Percentiles rank a stretch among this genome's conserved stretches.
Conservation (phyloP, 2,888 invertebrate genomes). For the Lasioglossum morio region DNA sequence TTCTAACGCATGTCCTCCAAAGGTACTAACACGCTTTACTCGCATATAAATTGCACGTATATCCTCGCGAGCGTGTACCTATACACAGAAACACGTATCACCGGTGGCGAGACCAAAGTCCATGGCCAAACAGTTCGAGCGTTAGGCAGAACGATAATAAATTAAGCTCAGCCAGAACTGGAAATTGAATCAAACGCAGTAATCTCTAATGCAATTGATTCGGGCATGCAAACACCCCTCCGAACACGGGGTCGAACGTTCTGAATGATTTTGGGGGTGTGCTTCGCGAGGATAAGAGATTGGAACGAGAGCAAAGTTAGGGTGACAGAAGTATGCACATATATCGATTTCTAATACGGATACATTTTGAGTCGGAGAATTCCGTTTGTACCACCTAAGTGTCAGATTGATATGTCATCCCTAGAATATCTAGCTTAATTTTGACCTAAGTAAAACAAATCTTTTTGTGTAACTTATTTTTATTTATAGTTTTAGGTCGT, state of each 20-base stretch:
- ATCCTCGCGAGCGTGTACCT: conserved; percentile 38
- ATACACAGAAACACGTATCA: conserved; percentile 52
- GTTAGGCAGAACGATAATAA: conserved; percentile 72
- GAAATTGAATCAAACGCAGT: conserved; percentile 78
- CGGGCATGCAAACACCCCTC: conserved; percentile 66
- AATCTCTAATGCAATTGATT: conserved; percentile 78
- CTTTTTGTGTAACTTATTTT: no score
- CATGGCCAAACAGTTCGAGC: conserved; percentile 63
- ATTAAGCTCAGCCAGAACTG: conserved; percentile 74
- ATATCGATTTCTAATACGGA: background rate
- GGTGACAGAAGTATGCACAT: conserved; percentile 53
- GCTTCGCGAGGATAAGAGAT: conserved; percentile 48
- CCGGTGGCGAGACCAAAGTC: conserved; percentile 60
- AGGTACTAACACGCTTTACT: conserved; percentile 24
- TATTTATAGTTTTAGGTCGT: no score
- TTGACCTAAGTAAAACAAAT: no score
- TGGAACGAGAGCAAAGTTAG: background rate
- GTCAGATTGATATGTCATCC: no score
- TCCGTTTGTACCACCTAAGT: background rate
- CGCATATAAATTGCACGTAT: conserved; percentile 52
- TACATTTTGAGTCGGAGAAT: background rate
- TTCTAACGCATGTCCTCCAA: conserved; percentile 45
- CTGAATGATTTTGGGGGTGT: conserved; percentile 37
- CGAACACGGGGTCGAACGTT: conserved; percentile 44
- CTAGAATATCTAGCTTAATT: no score